Evolutionary conservation across 2,113 vertebrate genomes (phyloP), one percentile per base, ranked within the genome.

Genomic region (Suricata suricatta): DNA sequence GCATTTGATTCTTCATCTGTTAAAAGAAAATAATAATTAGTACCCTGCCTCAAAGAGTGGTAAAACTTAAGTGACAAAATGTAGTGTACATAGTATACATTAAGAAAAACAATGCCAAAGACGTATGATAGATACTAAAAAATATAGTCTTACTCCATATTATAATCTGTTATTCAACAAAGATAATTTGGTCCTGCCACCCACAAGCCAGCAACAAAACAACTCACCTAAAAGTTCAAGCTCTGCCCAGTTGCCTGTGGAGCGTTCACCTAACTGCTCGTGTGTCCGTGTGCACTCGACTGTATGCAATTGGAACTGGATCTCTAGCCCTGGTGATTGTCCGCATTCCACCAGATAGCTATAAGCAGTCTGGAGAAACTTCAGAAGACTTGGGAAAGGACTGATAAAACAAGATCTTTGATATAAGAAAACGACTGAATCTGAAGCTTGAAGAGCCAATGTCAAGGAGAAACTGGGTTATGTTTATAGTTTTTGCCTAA

Each of bases 1-100:
- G 35, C 54, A 31, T 76, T 54, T 82, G 72, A 71, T 29, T 90
- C 35, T 86, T 93, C 25, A 88, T 82, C 44, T 31, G 29, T 74
- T 85, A 76, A 88, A 92, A 84, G 41, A 16, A 89, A 44, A 63
- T 90, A 80, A 88, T 87, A 44, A 81, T 79, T 83, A 95, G 54
- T 27, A 85, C 5, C 66, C 27, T 60, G 25, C 35, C 44, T 88
- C 71, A 90, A 88, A 93, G 66, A 54, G 66, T 64, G 47, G 13
- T 31, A 82, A 52, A 77, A 27, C 74, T 92, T 86, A 89, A 87
- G 21, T 15, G 63, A 88, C 25, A 79, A 16, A 38, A 68, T 11
- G 8, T 44, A 44, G n/a, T 5, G 11, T 23, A 76, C 15, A 8
- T 29, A 57, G 25, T 60, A 3, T 29, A 38, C 50, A 44, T 69